Conservation (phyloP, 2,797 vertebrate genomes). For the Labroides dimidiatus region DNA sequence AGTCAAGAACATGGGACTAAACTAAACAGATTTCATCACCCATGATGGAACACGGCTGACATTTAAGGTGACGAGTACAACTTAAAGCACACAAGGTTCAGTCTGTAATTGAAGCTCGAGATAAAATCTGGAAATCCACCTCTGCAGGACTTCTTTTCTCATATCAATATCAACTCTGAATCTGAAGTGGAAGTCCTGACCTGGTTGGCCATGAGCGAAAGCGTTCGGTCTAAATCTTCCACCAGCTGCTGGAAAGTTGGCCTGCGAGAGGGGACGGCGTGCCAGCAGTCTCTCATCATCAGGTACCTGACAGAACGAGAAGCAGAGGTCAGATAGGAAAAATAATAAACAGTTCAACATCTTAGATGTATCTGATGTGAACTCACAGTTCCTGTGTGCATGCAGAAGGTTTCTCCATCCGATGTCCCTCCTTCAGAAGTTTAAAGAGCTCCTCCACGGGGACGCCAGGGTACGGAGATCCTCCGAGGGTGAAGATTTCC, state of each 20-base stretch:
- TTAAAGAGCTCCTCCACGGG: conserved; percentile 96
- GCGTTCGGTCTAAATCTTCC: conserved; percentile 88
- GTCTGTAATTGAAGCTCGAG: no score
- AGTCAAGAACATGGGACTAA: background rate
- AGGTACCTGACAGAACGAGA: conserved; percentile 82
- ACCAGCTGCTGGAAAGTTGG: conserved; percentile 92
- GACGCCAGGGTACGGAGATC: conserved; percentile 92
- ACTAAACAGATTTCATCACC: no score
- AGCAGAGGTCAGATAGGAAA: no score
- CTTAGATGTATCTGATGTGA: background rate
- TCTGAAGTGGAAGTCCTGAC: conserved; percentile 29
- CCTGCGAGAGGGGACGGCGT: conserved; percentile 87
- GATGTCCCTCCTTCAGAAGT: conserved; percentile 94
- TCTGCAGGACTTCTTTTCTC: no score
- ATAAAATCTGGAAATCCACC: no score
- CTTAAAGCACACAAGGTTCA: no score
- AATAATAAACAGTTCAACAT: no score
- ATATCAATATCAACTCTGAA: no score
- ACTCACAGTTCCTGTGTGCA: conserved; percentile 94
- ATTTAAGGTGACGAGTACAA: no score
- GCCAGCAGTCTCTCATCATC: conserved; percentile 94
- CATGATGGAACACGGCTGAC: no score
- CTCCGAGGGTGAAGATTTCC: conserved; percentile 96
- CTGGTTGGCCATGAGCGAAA: conserved; percentile 82
- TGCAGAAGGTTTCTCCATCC: conserved; percentile 93